Evolutionary conservation across 2,113 vertebrate species (phyloP).

Genomic region (Rhabdomys dilectus): DNA sequence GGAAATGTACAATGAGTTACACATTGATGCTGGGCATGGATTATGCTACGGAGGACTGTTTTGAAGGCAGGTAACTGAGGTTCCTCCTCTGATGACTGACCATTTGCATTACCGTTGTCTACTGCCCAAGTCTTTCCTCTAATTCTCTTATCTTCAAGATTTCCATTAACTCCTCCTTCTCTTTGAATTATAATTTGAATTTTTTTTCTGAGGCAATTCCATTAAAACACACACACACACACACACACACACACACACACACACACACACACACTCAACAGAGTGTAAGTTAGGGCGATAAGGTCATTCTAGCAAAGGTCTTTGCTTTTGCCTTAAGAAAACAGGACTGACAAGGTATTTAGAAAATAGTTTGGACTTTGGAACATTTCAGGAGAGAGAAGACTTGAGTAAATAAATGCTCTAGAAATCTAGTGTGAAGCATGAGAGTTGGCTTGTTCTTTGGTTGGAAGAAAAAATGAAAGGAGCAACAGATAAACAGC

Average conservation of each 20-base stretch:
- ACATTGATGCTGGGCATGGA: neutral
- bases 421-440: neutral
- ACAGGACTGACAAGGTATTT: neutral
- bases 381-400: neutral
- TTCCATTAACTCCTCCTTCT: neutral
- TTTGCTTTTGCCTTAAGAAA: conserved; percentile 34
- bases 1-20: neutral
- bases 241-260: neutral
- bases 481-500: neutral
- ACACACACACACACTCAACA: neutral
- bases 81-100: neutral
- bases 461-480: neutral
- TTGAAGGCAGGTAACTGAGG: neutral
- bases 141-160: neutral
- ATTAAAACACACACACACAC: neutral
- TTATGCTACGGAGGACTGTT: conserved; percentile 40
- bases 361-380: neutral
- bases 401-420: neutral
- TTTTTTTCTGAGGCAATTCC: neutral
- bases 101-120: neutral
- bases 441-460: neutral
- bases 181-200: neutral
- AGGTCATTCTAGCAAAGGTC: neutral
- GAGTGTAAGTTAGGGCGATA: neutral
- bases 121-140: neutral